Conservation (phyloP, 2,797 vertebrate genomes). For the Spondyliosoma cantharus region DNA sequence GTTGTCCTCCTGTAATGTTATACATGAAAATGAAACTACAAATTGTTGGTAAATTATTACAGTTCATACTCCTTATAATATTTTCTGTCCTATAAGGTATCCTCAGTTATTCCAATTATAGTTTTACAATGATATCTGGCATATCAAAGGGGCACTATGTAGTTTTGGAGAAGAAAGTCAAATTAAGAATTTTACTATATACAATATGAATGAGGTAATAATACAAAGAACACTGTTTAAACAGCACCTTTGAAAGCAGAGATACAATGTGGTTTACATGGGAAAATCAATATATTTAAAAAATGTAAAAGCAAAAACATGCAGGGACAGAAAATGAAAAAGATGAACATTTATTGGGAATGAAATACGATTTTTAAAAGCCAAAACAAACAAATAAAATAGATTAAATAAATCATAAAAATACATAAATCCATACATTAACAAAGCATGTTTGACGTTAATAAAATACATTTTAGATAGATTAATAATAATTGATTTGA, state of each 20-base stretch:
- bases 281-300: background rate
- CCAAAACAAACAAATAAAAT: background rate
- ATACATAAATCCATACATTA: background rate
- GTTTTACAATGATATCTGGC: background rate
- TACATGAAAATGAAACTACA: background rate
- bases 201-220: no score
- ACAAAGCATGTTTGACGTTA: background rate
- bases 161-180: no score
- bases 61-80: background rate
- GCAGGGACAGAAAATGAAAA: background rate
- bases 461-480: background rate
- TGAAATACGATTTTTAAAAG: background rate
- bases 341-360: background rate
- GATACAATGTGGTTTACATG: background rate
- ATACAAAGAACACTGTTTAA: background rate
- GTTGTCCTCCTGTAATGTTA: slow-evolving; percentile 11
- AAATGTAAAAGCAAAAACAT: background rate
- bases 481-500: background rate
- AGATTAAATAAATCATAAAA: background rate
- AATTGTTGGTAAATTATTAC: background rate
- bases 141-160: no score
- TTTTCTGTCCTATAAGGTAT: background rate
- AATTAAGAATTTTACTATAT: no score
- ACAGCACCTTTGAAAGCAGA: background rate
- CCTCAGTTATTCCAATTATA: background rate